These are phyloP conservation scores for Pteropus rufus DNA, from an alignment of 2,797 vertebrate genomes.

Conservation along the genomic window DNA sequence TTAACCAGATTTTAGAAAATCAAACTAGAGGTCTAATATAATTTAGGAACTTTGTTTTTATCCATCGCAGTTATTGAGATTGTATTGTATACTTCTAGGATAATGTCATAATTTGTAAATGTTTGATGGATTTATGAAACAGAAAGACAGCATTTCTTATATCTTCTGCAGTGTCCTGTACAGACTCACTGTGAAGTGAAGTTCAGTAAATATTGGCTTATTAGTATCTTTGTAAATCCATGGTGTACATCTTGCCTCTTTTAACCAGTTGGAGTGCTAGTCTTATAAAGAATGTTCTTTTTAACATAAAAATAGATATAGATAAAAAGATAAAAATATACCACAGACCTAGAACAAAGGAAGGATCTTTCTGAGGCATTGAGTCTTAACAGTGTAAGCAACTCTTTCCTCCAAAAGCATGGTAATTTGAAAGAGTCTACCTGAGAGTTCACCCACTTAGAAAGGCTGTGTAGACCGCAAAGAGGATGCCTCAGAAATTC, in stretches of 20 bases:
- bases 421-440: not conserved
- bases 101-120: not conserved
- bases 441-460: not conserved
- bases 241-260: not conserved
- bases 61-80: not conserved
- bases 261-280: not conserved
- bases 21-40: not conserved
- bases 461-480: not conserved
- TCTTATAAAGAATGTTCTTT: not conserved
- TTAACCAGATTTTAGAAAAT: conserved; percentile 26
- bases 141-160: not conserved
- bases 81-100: not conserved
- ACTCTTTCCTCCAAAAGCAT: not conserved
- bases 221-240: not conserved
- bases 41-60: not conserved
- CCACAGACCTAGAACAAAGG: not conserved
- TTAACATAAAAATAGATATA: too few relatives aligned
- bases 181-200: not conserved
- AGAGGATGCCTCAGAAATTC: not conserved
- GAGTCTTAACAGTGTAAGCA: not conserved
- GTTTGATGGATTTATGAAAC: not conserved
- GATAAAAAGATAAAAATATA: not conserved
- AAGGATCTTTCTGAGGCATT: not conserved
- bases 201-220: not conserved
- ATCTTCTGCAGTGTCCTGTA: not conserved